Conservation (phyloP, 2,888 invertebrate species). For the Onchidella celtica region DNA sequence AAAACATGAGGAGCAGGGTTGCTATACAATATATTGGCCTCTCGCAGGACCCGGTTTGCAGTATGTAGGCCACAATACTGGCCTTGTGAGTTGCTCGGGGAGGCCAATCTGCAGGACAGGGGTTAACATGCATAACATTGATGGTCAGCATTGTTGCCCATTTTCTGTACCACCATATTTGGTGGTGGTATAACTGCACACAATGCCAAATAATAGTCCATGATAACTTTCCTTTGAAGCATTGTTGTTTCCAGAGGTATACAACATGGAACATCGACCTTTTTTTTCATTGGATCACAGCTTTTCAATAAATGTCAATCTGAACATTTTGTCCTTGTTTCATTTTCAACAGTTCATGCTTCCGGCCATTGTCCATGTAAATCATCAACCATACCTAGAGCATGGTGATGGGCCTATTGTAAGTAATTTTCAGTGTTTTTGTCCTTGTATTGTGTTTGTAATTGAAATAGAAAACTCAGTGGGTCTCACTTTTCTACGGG, state of each 20-base stretch:
- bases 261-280: slow-evolving; percentile 35
- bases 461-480: neutral
- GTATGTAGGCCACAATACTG: too few relatives aligned
- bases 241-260: slow-evolving; percentile 34
- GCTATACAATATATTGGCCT: too few relatives aligned
- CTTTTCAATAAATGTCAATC: too few relatives aligned
- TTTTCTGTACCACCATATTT: too few relatives aligned
- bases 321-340: neutral
- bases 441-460: neutral
- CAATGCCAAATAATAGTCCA: neutral
- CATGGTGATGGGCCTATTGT: slow-evolving; percentile 95
- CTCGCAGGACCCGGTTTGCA: too few relatives aligned
- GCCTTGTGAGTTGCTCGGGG: too few relatives aligned
- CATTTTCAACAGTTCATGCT: slow-evolving; percentile 81
- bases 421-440: slow-evolving; percentile 59
- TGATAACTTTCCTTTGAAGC: slow-evolving; percentile 49
- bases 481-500: neutral
- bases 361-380: slow-evolving; percentile 97
- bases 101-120: too few relatives aligned
- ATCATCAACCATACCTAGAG: slow-evolving; percentile 91
- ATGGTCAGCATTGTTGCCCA: too few relatives aligned
- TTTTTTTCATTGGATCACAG: too few relatives aligned
- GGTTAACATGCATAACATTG: too few relatives aligned
- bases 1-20: too few relatives aligned
- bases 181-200: neutral